These are phyloP conservation scores for Odiellus spinosus DNA, from an alignment of 2,888 invertebrate genomes.

Conservation along the genomic window DNA sequence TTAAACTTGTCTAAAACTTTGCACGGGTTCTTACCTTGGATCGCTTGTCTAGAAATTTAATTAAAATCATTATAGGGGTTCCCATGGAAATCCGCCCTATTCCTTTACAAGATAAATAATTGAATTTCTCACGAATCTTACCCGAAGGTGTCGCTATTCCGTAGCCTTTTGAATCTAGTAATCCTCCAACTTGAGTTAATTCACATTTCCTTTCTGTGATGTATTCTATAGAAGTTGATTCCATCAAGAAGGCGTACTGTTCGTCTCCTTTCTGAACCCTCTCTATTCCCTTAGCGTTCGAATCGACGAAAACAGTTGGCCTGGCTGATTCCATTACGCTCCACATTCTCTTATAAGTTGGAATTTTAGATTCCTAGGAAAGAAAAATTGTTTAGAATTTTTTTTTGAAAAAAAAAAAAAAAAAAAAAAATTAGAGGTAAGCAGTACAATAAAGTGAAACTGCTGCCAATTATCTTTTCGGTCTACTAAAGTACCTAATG, in stretches of 20 bases:
- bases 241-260: constrained; percentile 35
- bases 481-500: no score
- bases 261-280: constrained; percentile 34
- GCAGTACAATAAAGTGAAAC: no score
- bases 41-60: no score
- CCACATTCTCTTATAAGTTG: constrained; percentile 34
- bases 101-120: no score
- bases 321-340: constrained; percentile 27
- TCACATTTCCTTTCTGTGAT: constrained; percentile 33
- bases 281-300: constrained; percentile 48
- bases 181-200: constrained; percentile 33
- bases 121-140: no score
- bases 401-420: background rate
- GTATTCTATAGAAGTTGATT: constrained; percentile 35
- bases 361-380: constrained; percentile 25
- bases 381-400: background rate
- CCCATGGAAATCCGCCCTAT: no score
- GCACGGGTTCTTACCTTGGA: no score
- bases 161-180: constrained; percentile 64
- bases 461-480: no score
- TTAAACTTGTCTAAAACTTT: no score
- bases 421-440: background rate
- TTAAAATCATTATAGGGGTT: no score
- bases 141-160: constrained; percentile 73
- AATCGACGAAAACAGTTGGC: constrained; percentile 21